A percentile compares a stretch with the other conserved stretches of the same genome.
Conservation (phyloP, 2,888 invertebrate genomes). For the Parnassius smintheus region DNA sequence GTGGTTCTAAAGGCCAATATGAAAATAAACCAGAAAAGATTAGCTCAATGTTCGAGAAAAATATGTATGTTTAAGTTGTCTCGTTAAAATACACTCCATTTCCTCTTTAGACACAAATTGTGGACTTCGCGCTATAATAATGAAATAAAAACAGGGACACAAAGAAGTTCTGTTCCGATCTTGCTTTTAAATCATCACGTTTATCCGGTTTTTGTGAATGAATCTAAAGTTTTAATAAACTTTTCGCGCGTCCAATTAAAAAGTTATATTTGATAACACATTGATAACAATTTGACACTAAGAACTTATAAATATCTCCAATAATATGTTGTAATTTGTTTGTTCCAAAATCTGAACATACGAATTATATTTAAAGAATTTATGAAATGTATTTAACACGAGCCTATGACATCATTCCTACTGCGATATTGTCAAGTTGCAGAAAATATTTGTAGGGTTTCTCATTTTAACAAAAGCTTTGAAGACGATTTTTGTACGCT, state of each 20-base stretch:
- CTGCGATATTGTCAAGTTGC: neutral
- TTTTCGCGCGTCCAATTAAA: conserved; percentile 16
- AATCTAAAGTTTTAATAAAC: conserved; percentile 11
- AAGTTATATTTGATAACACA: neutral
- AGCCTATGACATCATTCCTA: neutral
- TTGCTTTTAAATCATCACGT: conserved; percentile 17
- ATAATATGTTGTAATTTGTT: no score
- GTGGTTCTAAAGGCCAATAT: no score
- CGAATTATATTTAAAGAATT: no score
- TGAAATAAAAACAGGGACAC: conserved; percentile 14
- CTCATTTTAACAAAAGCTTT: neutral
- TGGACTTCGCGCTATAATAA: conserved; percentile 10
- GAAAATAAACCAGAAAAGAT: no score
- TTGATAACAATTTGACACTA: no score
- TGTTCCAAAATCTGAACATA: no score
- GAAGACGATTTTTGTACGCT: neutral
- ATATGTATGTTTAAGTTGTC: conserved; percentile 6
- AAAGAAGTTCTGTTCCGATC: conserved; percentile 1
- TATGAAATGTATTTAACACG: no score
- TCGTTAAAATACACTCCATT: conserved; percentile 1
- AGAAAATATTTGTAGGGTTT: neutral
- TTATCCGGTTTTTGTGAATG: conserved; percentile 21
- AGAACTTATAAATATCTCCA: no score
- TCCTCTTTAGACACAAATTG: conserved; percentile 4
- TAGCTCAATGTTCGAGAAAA: neutral